These are phyloP conservation scores for Drosophila anceps DNA, from an alignment of 2,888 invertebrate species.

Conservation along the genomic window DNA sequence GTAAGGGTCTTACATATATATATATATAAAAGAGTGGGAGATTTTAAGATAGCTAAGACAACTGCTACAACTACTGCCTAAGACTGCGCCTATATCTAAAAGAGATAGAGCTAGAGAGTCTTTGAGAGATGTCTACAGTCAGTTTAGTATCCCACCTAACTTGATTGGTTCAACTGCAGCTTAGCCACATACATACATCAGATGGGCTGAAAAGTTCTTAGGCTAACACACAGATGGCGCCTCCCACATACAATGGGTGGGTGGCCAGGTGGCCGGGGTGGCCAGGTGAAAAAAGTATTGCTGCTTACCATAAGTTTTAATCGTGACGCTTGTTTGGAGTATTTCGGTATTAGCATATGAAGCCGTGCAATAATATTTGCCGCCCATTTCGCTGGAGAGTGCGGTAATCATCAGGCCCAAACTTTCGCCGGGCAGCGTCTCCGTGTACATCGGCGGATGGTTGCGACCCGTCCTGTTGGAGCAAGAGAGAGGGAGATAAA, in stretches of 20 bases:
- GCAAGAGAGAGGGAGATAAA: constrained; percentile 12
- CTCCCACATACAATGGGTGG: background rate
- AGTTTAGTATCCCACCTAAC: too few relatives aligned
- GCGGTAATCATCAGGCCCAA: constrained; percentile 91
- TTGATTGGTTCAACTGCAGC: background rate
- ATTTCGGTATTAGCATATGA: constrained; percentile 90
- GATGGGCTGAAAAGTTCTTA: background rate
- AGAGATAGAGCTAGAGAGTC: background rate
- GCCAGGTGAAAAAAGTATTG: background rate
- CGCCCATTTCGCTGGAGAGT: constrained; percentile 91
- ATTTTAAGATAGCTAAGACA: too few relatives aligned
- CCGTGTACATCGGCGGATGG: constrained; percentile 89
- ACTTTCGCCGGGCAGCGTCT: constrained; percentile 88
- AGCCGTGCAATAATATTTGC: constrained; percentile 93
- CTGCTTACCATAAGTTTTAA: constrained; percentile 90
- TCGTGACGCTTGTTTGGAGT: constrained; percentile 88
- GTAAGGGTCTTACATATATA: too few relatives aligned
- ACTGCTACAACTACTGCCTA: too few relatives aligned
- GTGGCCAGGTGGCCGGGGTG: background rate
- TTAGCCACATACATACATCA: background rate
- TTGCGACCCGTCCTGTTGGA: constrained; percentile 80
- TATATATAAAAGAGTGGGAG: too few relatives aligned
- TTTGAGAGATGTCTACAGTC: background rate
- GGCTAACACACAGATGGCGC: background rate
- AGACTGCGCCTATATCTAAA: too few relatives aligned